Base-by-base conservation (phyloP, 2,797 vertebrate genomes). In the Lagothrix lagotricha region DNA sequence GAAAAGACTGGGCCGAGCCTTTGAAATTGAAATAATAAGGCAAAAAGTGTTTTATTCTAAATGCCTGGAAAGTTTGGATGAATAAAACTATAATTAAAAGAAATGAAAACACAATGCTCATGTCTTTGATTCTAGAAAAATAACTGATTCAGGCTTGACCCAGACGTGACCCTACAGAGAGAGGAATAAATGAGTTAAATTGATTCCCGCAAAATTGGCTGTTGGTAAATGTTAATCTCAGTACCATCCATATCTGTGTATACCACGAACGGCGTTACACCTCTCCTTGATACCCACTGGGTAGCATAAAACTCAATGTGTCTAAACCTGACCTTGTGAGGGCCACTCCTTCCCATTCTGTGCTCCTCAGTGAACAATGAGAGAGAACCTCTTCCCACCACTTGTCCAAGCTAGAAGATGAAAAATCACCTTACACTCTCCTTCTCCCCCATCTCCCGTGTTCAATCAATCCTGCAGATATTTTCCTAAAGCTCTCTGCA, bases 1-100 rank as follows among this genome's bases (percentile, higher is more conserved):
- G 30, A 67, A 89, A 93, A 88, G 7, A 52, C 33, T 87, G 7
- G 10, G 36, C 39, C 64, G 50, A 92, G 88, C 81, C 81, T 96
- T 84, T 92, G 91, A 90, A 92, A 90, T 64, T 95, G 72, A 92
- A 96, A 80, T 82, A 75, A 90, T 75, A 90, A 94, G 72, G 72
- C 41, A 64, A 86, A 73, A 84, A 90, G 72, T 85, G 58, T 67
- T 90, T 96, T 94, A 92, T 84, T 97, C 64, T 75, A 54, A 95
- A 87, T 48, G 46, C 12, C 67, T 79, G 61, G 36, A 30, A 95
- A 90, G 44, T 90, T 64, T 72, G 81, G 85, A 90, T 67, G 91
- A 81, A 72, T 90, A 88, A 87, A 93, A 70, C 22, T 36, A 73
- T 81, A 93, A 90, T 95, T 72, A 90, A 95, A 76, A 97, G 54